phyloP scores from a whole-genome alignment of 2,888 invertebrate genomes.

The Euclidia mi region DNA sequence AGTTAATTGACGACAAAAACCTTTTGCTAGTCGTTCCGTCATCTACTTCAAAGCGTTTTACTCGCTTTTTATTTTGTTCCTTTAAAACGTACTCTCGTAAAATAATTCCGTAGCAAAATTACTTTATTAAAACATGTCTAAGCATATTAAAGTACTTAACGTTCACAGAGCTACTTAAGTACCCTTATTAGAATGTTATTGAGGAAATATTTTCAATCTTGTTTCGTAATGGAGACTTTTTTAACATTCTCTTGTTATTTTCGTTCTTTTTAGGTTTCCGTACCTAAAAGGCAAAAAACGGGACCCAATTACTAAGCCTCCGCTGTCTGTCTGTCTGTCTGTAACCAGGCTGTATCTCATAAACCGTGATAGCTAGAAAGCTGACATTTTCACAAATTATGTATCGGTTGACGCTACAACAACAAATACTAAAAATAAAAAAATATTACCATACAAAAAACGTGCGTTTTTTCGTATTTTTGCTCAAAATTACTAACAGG shows the following conservation, averaged over 20 bases:
- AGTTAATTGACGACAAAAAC: constrained; percentile 48
- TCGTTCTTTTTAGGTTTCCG: neutral
- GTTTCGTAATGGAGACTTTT: too few relatives aligned
- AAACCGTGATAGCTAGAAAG: too few relatives aligned
- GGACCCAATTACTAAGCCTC: too few relatives aligned
- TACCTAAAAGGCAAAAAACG: too few relatives aligned
- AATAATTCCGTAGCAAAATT: constrained; percentile 29
- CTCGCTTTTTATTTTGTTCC: constrained; percentile 25
- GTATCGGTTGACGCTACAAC: too few relatives aligned
- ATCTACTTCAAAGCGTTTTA: constrained; percentile 33
- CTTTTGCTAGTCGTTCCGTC: constrained; percentile 29
- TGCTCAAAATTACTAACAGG: too few relatives aligned
- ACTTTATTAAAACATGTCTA: constrained; percentile 22
- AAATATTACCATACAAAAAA: too few relatives aligned
- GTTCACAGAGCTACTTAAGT: constrained; percentile 1
- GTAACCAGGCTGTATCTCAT: too few relatives aligned
- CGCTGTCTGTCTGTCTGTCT: too few relatives aligned
- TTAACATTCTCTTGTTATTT: neutral
- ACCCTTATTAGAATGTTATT: neutral
- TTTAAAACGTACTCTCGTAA: constrained; percentile 17
- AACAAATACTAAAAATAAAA: too few relatives aligned
- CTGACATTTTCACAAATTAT: too few relatives aligned
- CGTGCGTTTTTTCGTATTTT: too few relatives aligned
- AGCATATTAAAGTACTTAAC: neutral
- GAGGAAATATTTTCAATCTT: neutral